Percentiles rank a stretch among this genome's conserved stretches.
phyloP scores from a whole-genome alignment of 2,113 vertebrate species.

The Salvelinus namaycush region DNA sequence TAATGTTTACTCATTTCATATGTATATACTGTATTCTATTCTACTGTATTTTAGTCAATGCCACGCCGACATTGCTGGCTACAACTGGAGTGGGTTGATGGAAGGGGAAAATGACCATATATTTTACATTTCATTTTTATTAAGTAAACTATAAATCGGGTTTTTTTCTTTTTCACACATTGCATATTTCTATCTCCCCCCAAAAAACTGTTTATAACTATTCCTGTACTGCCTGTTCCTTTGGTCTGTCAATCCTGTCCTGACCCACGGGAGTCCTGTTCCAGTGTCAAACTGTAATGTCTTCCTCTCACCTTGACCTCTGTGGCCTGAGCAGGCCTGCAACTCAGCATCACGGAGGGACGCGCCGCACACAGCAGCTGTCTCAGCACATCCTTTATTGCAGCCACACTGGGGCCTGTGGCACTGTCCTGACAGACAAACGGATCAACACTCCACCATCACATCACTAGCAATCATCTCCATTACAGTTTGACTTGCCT shows the following conservation, averaged over 20 bases:
- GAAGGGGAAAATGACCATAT: too few relatives aligned
- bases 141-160: too few relatives aligned
- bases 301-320: constrained; percentile 76
- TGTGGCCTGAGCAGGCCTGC: constrained; percentile 71
- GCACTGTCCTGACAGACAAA: constrained; percentile 47
- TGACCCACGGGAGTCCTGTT: too few relatives aligned
- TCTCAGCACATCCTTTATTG: constrained; percentile 73
- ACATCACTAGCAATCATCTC: background rate
- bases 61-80: too few relatives aligned
- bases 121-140: too few relatives aligned
- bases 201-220: too few relatives aligned
- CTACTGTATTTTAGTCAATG: too few relatives aligned
- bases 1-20: too few relatives aligned
- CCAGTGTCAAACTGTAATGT: background rate
- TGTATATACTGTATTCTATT: too few relatives aligned
- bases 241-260: constrained; percentile 48
- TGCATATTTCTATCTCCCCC: too few relatives aligned
- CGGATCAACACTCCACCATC: background rate
- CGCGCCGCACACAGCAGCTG: constrained; percentile 75
- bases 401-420: constrained; percentile 51
- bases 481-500: background rate
- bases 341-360: constrained; percentile 83
- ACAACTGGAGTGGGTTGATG: too few relatives aligned
- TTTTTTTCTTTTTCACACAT: too few relatives aligned
- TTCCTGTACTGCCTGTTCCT: constrained; percentile 16